Evolutionary conservation across 2,113 vertebrate genomes (phyloP), one percentile per base, ranked within the genome.

Genomic region (Hypomesus transpacificus): DNA sequence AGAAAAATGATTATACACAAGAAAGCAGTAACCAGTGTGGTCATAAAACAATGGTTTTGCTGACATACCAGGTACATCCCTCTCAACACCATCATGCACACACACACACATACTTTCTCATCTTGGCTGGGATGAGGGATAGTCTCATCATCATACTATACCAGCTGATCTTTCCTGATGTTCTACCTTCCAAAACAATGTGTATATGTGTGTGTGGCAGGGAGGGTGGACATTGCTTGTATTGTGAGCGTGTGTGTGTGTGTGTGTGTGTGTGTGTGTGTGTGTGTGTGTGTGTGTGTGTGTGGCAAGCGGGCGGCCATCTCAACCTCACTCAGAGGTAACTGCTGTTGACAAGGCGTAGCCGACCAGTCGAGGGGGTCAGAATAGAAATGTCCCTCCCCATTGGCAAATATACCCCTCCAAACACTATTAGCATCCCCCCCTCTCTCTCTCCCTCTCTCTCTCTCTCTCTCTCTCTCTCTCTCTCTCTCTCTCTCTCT

Each of bases 41-140:
- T 82, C 78, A 84, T 89, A 87, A 89, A 89, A 85, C 82, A 87
- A 78, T 81, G 70, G 86, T 87, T 87, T 77, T 86, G 84, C 86
- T 90, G 86, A 89, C 86, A 87, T 76, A 70, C 86, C 73, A 86
- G 76, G 84, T 85, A 50, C 60, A 68, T 16, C 78, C 84, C 71
- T 75, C 52, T 64, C 24, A 60, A 28, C 64, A 39, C 46, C 2
- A 24, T 14, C 69, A 4, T 58, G n/a, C 58, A 39, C 14, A 24
- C n/a, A 24, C 57, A 22, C 22, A 50, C 57, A 34, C 68, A 17
- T 28, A 51, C 57, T 22, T 14, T 58, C 39, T 46, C 39, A 46
- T 46, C 21, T 21, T 13, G 14, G 20, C 57, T 21, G 57, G 1
- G 39, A 46, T 46, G 39, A 9, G 57, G 1, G 39, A 46, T 46